A percentile compares a stretch with the other conserved stretches of the same genome.
Conservation (phyloP, 1,140 invertebrate species). For the Drosophila pallidifrons region DNA sequence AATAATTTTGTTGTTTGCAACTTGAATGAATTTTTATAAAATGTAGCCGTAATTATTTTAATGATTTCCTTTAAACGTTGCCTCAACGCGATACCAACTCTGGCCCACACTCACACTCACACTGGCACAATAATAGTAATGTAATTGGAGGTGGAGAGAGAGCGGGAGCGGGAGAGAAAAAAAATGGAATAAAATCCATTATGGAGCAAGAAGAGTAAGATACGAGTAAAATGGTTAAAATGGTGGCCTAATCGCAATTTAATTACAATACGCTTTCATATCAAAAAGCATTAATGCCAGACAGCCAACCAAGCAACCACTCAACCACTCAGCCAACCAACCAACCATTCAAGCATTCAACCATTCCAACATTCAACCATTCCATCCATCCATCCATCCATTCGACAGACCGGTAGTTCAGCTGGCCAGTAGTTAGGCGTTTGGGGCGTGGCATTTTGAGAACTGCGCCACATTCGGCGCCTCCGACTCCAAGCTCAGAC, state of each 20-base stretch:
- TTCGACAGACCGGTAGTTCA: constrained; percentile 5
- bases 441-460: constrained; percentile 56
- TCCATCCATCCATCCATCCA: constrained; percentile 1
- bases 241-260: constrained; percentile 84
- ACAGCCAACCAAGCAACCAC: constrained; percentile 29
- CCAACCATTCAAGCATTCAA: neutral
- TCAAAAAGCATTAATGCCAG: constrained; percentile 81
- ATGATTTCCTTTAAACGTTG: constrained; percentile 82
- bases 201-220: constrained; percentile 80
- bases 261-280: constrained; percentile 84
- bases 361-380: constrained; percentile 8
- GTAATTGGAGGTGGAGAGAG: constrained; percentile 65
- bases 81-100: constrained; percentile 49
- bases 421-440: constrained; percentile 14
- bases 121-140: constrained; percentile 56
- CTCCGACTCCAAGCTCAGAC: neutral
- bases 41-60: constrained; percentile 80
- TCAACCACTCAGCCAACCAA: constrained; percentile 23
- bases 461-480: constrained; percentile 59
- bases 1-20: constrained; percentile 72
- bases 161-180: constrained; percentile 2
- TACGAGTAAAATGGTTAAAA: constrained; percentile 82
- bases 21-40: constrained; percentile 76
- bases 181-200: constrained; percentile 83
- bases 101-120: constrained; percentile 11